Evolutionary conservation across 1,140 invertebrate species (phyloP), one percentile per base, ranked within the genome.

Genomic region (Sarcophaga bullata): DNA sequence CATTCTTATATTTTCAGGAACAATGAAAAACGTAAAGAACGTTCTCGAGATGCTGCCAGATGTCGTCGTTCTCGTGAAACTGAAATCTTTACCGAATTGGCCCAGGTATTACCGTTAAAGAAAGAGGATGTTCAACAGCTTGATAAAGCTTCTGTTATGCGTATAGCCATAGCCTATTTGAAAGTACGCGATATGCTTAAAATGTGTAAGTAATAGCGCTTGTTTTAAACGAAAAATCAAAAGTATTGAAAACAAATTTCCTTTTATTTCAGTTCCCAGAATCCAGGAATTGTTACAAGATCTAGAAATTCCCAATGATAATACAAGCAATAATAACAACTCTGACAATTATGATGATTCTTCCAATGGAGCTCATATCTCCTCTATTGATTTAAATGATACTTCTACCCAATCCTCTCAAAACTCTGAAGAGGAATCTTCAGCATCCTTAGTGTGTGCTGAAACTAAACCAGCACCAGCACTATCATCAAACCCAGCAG

Each of bases 1-100:
- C 25, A 37, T 37, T 83, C 82, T 73, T 83, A 46, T 75, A 75
- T 87, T 92, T 92, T n/a, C 91, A 97, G 96, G 93, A 97, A 96
- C 87, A 96, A 97, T 91, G 97, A 99, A 90, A 96, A 98, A 86
- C 93, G 97, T n/a, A 98, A 98, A 91, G 98, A 99, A 91, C 98
- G 98, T 87, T 98, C 97, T 0, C 93, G 97, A 75, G 97, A 98
- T 91, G 98, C 98, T 5, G 98, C 98, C 0, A 92, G 97, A 86
- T 97, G 94, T 87, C 93, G 98, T 49, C 93, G 98, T 58, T 97
- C 96, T 83, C 95, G 95, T 86, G 98, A 99, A 91, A 97, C 97
- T 82, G 96, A 98, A 90, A 97, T 98, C 84, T 99, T 98, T 89
- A 93, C 93, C 52, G 96, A 98, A 86, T 92, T 99, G 83, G 95